Evolutionary conservation across 2,113 vertebrate genomes (phyloP).

Genomic region (Podiceps cristatus): DNA sequence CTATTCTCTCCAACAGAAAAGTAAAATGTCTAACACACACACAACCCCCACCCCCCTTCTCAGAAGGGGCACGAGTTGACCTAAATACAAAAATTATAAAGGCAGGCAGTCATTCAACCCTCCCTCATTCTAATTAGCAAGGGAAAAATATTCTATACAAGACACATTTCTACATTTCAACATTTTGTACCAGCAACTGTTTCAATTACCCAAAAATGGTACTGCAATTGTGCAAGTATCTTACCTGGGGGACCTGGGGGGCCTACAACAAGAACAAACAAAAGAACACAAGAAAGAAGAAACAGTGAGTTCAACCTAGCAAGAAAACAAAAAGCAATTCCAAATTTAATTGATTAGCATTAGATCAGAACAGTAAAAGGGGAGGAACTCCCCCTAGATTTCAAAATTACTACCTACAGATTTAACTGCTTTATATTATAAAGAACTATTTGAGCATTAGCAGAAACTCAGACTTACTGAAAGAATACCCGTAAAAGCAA

Average conservation of each 20-base stretch:
- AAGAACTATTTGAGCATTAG: not conserved
- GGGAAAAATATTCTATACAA: not conserved
- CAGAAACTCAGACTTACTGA: not conserved
- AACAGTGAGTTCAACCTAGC: not conserved
- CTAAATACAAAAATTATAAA: not conserved
- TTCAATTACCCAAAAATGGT: not conserved
- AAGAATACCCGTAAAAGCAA: not conserved
- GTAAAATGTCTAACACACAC: not conserved
- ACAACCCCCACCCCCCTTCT: not conserved
- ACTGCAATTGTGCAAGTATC: not conserved
- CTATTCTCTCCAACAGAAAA: not conserved
- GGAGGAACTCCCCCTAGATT: not conserved
- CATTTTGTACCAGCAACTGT: not conserved
- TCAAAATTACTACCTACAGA: not conserved
- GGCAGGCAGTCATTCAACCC: not conserved
- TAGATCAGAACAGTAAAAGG: not conserved
- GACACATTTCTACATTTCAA: not conserved
- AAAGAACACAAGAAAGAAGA: not conserved
- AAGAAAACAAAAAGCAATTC: not conserved
- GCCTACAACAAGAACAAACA: constrained; percentile 77
- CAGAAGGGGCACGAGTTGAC: not conserved
- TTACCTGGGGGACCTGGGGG: constrained; percentile 92
- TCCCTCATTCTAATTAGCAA: not conserved
- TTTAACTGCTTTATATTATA: not conserved
- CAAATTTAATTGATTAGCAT: not conserved